Conservation (phyloP, 2,888 invertebrate genomes). For the Megaustenia siamemsis region DNA sequence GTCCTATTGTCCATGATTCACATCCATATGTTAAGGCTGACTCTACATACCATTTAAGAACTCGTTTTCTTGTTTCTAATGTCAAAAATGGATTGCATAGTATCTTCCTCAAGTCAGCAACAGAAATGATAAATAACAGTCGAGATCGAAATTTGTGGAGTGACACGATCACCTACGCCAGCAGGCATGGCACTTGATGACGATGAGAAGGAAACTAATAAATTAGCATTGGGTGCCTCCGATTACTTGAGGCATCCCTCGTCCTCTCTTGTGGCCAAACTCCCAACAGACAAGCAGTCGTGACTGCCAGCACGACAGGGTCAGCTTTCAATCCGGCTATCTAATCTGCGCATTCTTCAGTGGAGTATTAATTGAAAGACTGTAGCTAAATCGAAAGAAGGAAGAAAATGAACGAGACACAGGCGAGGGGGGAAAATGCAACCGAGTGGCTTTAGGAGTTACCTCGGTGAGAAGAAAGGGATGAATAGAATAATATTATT, state of each 20-base stretch:
- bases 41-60: too few relatives aligned
- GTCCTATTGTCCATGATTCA: too few relatives aligned
- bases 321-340: background rate
- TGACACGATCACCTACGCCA: too few relatives aligned
- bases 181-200: too few relatives aligned
- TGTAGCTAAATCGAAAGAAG: background rate
- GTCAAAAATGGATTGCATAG: too few relatives aligned
- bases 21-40: too few relatives aligned
- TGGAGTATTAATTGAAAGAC: constrained; percentile 44
- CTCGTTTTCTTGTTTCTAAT: too few relatives aligned
- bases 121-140: too few relatives aligned
- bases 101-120: too few relatives aligned
- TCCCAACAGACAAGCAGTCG: constrained; percentile 20
- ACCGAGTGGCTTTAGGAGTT: background rate
- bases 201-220: background rate
- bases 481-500: background rate
- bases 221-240: background rate
- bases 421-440: background rate
- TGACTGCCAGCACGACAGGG: constrained; percentile 13
- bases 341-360: constrained; percentile 22
- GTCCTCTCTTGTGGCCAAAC: background rate
- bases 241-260: constrained; percentile 5
- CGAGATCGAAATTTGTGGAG: too few relatives aligned
- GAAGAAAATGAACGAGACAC: background rate
- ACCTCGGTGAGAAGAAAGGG: background rate